phyloP scores from a whole-genome alignment of 2,888 invertebrate genomes.

The Spialia ferax region DNA sequence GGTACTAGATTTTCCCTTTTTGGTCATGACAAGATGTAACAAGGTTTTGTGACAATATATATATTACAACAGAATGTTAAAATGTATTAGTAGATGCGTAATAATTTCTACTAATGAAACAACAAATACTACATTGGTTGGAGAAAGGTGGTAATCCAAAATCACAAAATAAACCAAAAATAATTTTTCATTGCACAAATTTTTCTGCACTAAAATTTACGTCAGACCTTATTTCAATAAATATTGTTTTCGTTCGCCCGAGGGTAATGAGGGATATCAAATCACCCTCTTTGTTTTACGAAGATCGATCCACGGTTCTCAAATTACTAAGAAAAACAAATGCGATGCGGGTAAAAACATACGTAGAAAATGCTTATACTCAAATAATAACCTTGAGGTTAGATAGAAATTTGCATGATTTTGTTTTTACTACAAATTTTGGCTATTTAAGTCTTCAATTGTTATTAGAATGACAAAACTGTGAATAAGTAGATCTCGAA shows the following conservation, averaged over 20 bases:
- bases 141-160: too few species aligned
- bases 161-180: background rate
- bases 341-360: slow-evolving; percentile 37
- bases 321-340: slow-evolving; percentile 41
- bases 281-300: slow-evolving; percentile 37
- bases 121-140: too few species aligned
- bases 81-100: too few species aligned
- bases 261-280: slow-evolving; percentile 40
- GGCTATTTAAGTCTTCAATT: too few species aligned
- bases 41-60: too few species aligned
- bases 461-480: too few species aligned
- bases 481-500: background rate
- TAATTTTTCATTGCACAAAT: background rate
- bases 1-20: too few species aligned
- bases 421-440: too few species aligned
- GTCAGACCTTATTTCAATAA: slow-evolving; percentile 36
- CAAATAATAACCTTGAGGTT: slow-evolving; percentile 8
- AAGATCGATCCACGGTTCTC: slow-evolving; percentile 40
- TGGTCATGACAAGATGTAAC: too few species aligned
- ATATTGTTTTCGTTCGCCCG: slow-evolving; percentile 39
- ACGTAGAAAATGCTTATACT: slow-evolving; percentile 26
- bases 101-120: too few species aligned
- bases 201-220: slow-evolving; percentile 15
- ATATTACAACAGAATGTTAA: too few species aligned
- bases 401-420: slow-evolving; percentile 17